phyloP scores from a whole-genome alignment of 1,140 invertebrate species.

The Yoshiicerus persimilis region DNA sequence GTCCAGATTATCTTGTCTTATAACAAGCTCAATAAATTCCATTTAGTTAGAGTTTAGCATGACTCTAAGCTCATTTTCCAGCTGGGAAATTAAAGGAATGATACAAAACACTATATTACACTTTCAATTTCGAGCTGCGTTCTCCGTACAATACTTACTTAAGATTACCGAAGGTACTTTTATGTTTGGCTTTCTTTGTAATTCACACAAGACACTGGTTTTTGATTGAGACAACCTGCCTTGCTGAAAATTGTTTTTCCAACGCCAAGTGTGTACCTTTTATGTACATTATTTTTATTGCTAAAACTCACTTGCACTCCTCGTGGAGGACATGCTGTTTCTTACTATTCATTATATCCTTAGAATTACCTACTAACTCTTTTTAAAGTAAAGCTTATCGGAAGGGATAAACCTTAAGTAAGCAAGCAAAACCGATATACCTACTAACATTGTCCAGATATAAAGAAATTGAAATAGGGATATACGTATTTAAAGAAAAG shows the following conservation, averaged over 20 bases:
- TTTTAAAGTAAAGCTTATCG: too few relatives aligned
- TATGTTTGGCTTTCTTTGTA: background rate
- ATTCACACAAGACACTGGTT: background rate
- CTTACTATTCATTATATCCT: background rate
- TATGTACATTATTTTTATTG: background rate
- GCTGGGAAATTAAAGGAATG: slow-evolving; percentile 1
- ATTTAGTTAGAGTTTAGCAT: background rate
- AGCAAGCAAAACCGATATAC: too few relatives aligned
- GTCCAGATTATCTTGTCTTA: slow-evolving; percentile 12
- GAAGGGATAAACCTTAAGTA: too few relatives aligned
- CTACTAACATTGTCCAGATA: too few relatives aligned
- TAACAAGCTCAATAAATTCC: slow-evolving; percentile 10
- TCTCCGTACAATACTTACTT: background rate
- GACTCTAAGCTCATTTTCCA: background rate
- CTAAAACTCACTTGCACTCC: background rate
- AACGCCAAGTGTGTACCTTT: background rate
- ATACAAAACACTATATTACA: background rate
- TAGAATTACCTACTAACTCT: too few relatives aligned
- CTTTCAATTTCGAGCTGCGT: background rate
- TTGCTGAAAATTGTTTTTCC: background rate
- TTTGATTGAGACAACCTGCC: background rate
- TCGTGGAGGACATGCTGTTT: background rate
- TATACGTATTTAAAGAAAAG: too few relatives aligned
- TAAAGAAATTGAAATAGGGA: too few relatives aligned
- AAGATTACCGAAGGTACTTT: background rate